Evolutionary conservation across 2,797 vertebrate genomes (phyloP).

Genomic region (Heterohyrax brucei): DNA sequence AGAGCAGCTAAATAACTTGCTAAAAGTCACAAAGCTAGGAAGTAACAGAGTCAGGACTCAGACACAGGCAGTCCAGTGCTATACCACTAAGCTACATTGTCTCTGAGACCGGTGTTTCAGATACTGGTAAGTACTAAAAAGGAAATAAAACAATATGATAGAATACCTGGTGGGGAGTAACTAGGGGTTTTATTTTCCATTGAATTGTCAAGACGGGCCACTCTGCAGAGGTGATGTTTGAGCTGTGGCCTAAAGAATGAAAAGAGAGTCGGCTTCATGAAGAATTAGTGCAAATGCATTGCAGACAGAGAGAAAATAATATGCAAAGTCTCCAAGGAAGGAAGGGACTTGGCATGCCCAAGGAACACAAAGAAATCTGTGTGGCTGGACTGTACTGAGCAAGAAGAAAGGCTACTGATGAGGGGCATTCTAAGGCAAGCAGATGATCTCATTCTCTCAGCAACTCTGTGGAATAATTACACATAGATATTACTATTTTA

Average conservation of each 20-base stretch:
- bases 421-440: constrained; percentile 32
- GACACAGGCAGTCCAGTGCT: neutral
- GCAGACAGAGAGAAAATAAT: neutral
- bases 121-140: constrained; percentile 14
- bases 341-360: neutral
- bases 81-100: neutral
- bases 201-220: neutral
- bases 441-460: constrained; percentile 4
- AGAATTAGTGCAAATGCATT: constrained; percentile 1
- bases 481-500: neutral
- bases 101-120: neutral
- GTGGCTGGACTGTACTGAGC: neutral
- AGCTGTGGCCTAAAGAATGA: constrained; percentile 15
- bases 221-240: constrained; percentile 27
- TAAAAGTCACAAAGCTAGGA: too few species aligned
- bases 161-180: neutral
- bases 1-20: too few species aligned
- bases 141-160: neutral
- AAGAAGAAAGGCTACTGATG: constrained; percentile 17
- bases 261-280: neutral
- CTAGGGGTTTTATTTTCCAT: neutral
- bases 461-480: neutral
- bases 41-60: too few species aligned
- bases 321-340: neutral
- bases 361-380: constrained; percentile 13